Conservation (phyloP, 2,113 vertebrate species). For the Cebus imitator region DNA sequence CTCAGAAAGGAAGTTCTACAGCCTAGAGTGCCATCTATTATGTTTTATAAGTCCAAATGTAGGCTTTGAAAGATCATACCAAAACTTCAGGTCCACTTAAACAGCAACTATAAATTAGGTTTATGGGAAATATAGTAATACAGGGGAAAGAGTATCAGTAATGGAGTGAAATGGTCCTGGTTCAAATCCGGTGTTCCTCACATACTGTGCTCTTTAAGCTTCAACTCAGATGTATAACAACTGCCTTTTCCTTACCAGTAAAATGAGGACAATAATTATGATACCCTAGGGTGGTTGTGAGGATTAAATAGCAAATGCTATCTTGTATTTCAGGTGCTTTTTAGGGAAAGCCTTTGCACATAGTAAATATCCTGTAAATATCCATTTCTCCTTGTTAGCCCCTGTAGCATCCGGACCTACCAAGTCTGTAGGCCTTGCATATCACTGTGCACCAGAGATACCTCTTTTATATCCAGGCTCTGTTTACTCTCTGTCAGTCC, state of each 20-base stretch:
- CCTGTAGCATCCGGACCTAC: not conserved
- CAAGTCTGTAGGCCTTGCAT: not conserved
- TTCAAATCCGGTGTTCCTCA: conserved; percentile 8
- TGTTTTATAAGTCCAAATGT: not conserved
- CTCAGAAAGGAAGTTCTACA: not conserved
- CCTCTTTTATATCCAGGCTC: not conserved
- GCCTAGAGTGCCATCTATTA: not conserved
- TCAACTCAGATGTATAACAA: not conserved
- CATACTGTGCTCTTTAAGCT: not conserved
- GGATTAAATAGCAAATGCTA: conserved; percentile 11
- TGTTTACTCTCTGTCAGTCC: not conserved
- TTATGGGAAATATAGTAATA: not conserved
- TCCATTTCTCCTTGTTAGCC: not conserved
- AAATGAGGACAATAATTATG: not conserved
- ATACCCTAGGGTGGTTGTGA: not conserved
- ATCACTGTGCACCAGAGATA: not conserved
- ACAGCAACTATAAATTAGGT: conserved; percentile 1
- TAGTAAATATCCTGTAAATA: not conserved
- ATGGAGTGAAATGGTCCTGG: not conserved
- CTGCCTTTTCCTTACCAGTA: conserved; percentile 3
- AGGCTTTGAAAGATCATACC: conserved; percentile 16
- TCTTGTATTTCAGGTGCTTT: conserved; percentile 29
- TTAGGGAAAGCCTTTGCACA: not conserved
- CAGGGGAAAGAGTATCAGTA: not conserved
- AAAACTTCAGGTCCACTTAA: conserved; percentile 23